Evolutionary conservation across 2,888 invertebrate species (phyloP).

Genomic region (Neoascia interrupta): DNA sequence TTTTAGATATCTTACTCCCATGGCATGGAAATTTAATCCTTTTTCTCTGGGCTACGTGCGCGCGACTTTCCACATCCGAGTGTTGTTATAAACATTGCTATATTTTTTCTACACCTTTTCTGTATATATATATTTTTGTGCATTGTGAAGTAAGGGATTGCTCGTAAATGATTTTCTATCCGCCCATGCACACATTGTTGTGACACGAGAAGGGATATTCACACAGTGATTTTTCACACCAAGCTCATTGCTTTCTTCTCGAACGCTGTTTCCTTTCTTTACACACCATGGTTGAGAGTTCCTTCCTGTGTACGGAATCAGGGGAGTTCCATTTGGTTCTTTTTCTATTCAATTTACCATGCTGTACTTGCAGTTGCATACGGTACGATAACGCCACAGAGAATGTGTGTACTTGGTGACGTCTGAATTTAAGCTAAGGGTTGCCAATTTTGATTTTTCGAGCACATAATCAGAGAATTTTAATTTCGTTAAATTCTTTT

Average conservation of each 20-base stretch:
- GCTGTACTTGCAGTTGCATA: too few relatives aligned
- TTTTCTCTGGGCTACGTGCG: not conserved
- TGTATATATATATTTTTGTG: too few relatives aligned
- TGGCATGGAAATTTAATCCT: constrained; percentile 44
- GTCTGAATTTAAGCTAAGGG: too few relatives aligned
- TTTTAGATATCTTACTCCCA: constrained; percentile 10
- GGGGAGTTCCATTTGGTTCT: too few relatives aligned
- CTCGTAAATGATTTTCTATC: not conserved
- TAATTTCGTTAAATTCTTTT: too few relatives aligned
- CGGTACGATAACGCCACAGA: too few relatives aligned
- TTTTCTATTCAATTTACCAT: too few relatives aligned
- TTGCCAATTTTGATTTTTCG: too few relatives aligned
- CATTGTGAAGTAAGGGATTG: not conserved
- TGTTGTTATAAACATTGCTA: too few relatives aligned
- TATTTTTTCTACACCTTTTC: too few relatives aligned
- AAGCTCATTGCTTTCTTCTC: not conserved
- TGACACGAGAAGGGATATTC: constrained; percentile 15
- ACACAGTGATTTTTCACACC: constrained; percentile 50
- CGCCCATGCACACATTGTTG: not conserved
- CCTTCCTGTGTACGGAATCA: not conserved
- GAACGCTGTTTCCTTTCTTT: not conserved
- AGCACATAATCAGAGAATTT: too few relatives aligned
- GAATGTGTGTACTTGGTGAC: too few relatives aligned
- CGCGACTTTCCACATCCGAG: not conserved
- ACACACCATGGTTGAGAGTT: not conserved